Percentiles rank a stretch among this genome's conserved stretches.
Conservation (phyloP, 2,113 vertebrate species). For the Pipa parva region DNA sequence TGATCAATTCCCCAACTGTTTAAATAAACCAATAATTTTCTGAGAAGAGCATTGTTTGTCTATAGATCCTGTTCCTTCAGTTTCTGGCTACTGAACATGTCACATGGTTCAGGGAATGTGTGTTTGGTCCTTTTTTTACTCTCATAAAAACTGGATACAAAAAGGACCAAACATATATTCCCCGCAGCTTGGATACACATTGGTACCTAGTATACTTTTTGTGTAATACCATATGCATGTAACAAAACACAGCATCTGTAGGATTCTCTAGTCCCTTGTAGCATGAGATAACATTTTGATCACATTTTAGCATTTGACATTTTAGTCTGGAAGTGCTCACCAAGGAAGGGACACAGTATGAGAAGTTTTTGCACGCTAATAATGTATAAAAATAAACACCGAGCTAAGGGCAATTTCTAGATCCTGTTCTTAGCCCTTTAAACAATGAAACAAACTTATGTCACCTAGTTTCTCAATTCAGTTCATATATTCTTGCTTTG, state of each 20-base stretch:
- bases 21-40: too few relatives aligned
- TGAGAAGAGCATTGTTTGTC: too few relatives aligned
- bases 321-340: constrained; percentile 7
- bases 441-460: not conserved
- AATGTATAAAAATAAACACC: constrained; percentile 3
- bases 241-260: not conserved
- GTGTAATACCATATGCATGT: too few relatives aligned
- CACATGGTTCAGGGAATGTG: too few relatives aligned
- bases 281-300: constrained; percentile 16
- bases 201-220: too few relatives aligned
- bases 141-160: too few relatives aligned
- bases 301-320: constrained; percentile 7
- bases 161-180: too few relatives aligned
- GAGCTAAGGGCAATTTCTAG: not conserved
- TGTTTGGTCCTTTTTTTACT: too few relatives aligned
- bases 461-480: not conserved
- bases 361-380: constrained; percentile 20
- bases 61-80: too few relatives aligned
- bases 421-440: constrained; percentile 4
- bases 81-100: too few relatives aligned
- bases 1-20: too few relatives aligned
- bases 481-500: not conserved
- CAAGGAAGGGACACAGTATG: constrained; percentile 13
- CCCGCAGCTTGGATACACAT: too few relatives aligned
- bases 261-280: not conserved